Conservation (phyloP, 2,797 vertebrate species). For the Sebastes alutus region DNA sequence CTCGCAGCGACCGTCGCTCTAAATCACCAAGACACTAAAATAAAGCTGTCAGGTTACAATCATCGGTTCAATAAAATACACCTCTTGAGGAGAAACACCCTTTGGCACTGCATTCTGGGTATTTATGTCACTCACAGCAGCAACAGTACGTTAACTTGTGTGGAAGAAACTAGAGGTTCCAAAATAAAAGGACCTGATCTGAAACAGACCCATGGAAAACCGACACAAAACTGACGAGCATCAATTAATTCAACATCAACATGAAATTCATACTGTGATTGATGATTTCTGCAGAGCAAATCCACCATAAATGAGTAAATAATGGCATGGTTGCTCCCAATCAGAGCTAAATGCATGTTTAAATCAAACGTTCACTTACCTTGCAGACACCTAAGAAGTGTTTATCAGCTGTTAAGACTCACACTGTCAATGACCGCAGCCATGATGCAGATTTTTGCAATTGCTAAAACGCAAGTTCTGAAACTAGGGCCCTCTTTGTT, state of each 20-base stretch:
- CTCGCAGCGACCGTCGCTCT: background rate
- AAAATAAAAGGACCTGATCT: background rate
- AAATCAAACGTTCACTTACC: slow-evolving; percentile 47
- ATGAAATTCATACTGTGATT: background rate
- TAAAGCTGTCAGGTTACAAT: slow-evolving; percentile 27
- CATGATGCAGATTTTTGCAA: background rate
- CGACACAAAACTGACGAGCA: background rate
- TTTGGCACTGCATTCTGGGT: background rate
- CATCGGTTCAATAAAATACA: background rate
- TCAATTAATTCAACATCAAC: background rate
- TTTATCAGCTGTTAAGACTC: background rate
- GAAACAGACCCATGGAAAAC: background rate
- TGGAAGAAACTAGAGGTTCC: background rate
- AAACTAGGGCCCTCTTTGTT: background rate
- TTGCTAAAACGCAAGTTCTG: background rate
- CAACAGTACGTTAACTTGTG: background rate
- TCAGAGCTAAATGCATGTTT: background rate
- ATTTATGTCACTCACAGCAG: slow-evolving; percentile 7
- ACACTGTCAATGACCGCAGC: background rate
- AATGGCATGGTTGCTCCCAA: background rate
- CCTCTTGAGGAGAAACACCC: background rate
- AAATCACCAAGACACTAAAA: background rate
- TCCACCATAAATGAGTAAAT: background rate
- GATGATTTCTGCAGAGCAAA: background rate
- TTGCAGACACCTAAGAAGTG: background rate